Base-by-base conservation (phyloP, 1,140 invertebrate genomes). In the Diachasma alloeum region DNA sequence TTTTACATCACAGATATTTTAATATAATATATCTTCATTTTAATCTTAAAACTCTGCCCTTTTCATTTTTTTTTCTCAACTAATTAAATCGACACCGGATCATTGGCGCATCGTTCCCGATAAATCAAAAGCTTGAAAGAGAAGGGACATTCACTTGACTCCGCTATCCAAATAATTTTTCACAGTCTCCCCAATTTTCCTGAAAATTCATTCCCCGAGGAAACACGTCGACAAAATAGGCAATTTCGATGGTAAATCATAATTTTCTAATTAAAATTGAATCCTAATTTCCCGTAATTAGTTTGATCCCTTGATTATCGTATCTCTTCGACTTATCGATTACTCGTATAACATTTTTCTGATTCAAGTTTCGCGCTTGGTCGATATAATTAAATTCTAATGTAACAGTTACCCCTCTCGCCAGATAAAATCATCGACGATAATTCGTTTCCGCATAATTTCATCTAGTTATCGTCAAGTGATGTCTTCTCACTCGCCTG, bases 1-100 rank as follows among this genome's bases (percentile, higher is more conserved):
- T 87, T 89, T 88, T 89, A 89, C 87, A 89, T 89, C 88, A 89
- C 88, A 89, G 88, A 89, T 90, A 89, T 89, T 90, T 90, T 89
- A 88, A 89, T 90, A 89, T 89, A 87, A 86, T 88, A 88, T 88
- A 88, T 87, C 81, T 85, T 88, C 84, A 85, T 88, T 86, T 87
- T 88, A 85, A 85, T 83, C 82, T 88, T 86, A 88, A 90, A 88
- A 88, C 85, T 88, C 85, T 86, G 83, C 82, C 82, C 67, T 63
- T 75, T 76, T 81, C 77, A 82, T 15, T 13, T 19, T 53, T 53
- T 17, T 53, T 53, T 84, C 78, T 84, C 81, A 80, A 88, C 85
- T 81, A 83, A 82, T 82, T 80, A 82, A 81, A 42, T 79, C 74
- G 76, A 81, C 73, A 76, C 74, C 77, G 77, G 76, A 81, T 81